Conservation (phyloP, 1,140 invertebrate species). For the Liolophura sinensis region DNA sequence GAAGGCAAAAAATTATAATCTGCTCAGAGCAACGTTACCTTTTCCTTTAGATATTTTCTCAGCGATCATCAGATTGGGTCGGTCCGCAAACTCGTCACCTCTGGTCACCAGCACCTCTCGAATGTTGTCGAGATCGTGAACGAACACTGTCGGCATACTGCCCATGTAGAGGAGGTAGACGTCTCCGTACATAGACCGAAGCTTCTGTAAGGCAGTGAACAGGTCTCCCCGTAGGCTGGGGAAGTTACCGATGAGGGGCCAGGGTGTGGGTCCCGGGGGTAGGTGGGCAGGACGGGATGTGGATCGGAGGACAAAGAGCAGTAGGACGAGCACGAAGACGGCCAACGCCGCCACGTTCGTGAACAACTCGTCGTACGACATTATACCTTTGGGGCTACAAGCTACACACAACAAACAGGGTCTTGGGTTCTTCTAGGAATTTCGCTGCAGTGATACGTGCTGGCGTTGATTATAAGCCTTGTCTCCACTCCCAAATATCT, state of each 20-base stretch:
- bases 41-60: conserved; percentile 9
- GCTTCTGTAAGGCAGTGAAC: conserved; percentile 8
- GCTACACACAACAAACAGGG: no score
- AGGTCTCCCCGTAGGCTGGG: conserved; percentile 29
- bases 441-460: no score
- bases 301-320: no score
- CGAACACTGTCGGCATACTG: conserved; percentile 25
- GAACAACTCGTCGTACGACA: no score
- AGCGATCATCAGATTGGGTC: conserved; percentile 23
- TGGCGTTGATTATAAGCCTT: no score
- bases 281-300: no score
- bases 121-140: conserved; percentile 26
- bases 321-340: no score
- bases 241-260: conserved; percentile 38
- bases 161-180: conserved; percentile 33
- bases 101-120: conserved; percentile 23
- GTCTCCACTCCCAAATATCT: no score
- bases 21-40: background rate
- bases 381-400: no score
- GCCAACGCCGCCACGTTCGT: no score
- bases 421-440: no score
- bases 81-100: conserved; percentile 27
- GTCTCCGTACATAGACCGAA: conserved; percentile 29
- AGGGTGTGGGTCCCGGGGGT: conserved; percentile 33
- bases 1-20: no score